Evolutionary conservation across 2,888 invertebrate genomes (phyloP), one percentile per base, ranked within the genome.

Genomic region (Erebia ligea): DNA sequence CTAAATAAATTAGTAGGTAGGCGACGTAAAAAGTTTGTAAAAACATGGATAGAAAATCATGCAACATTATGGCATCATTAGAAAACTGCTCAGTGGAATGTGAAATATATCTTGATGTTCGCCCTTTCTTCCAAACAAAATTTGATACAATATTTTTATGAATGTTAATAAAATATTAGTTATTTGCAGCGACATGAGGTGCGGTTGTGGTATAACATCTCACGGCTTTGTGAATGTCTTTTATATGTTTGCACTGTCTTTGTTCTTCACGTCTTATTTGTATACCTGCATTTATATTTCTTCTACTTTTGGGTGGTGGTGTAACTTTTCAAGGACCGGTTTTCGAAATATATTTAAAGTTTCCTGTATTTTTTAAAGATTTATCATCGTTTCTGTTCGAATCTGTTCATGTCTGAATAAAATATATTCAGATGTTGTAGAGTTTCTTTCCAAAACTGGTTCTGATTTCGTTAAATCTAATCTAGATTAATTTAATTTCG

Each of bases 241-340:
- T 76, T 76, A 69, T 78, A 71, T 78, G 84, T 87, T 84, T 85
- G 87, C 90, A 90, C 89, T 90, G 88, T 89, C 87, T 89, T 87
- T 86, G 85, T 85, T 79, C 72, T 73, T 76, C 76, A 54, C 61
- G 34, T 59, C 34, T 25, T 48, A 9, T 62, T 21, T 58, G 21
- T 5, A 17, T 42, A 42, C 45, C 42, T 61, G 13, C 34, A 59
- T 45, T 21, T 42, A 45, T 13, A 19, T 19, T 13, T 6, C 19
- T 11, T 45, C 6, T 19, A 45, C 19, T 45, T 45, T n/a, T 45
- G 17, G 61, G 61, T 45, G 21, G 45, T 45, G 42, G 45, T 61
- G 10, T 45, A 45, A 13, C n/a, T 42, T 59, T 17, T 40, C 15
- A 9, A 54, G 54, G 11, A 19, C 19, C 19, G 11, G 10, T 10